phyloP scores from a whole-genome alignment of 2,113 vertebrate species.

The Nibea coibor region DNA sequence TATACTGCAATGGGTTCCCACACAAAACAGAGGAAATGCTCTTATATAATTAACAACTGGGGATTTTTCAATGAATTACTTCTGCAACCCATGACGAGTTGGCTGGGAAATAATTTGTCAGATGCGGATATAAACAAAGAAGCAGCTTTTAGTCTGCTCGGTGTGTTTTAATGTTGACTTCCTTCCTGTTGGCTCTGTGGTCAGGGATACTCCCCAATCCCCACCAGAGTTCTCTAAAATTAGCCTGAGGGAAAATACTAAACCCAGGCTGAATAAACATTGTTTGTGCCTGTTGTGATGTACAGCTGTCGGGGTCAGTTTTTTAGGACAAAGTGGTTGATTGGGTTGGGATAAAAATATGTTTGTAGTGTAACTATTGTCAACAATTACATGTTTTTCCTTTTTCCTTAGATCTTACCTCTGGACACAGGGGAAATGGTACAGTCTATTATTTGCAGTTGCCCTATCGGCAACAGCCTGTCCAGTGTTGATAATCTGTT shows the following conservation, averaged over 20 bases:
- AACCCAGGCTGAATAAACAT: slow-evolving; percentile 56
- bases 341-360: background rate
- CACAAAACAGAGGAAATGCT: background rate
- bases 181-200: slow-evolving; percentile 58
- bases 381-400: slow-evolving; percentile 6
- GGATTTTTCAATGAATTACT: background rate
- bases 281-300: slow-evolving; percentile 11
- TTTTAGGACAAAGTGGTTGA: background rate
- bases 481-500: slow-evolving; percentile 12
- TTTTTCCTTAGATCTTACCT: slow-evolving; percentile 29
- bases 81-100: background rate
- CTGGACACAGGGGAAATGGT: slow-evolving; percentile 45
- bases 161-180: slow-evolving; percentile 46
- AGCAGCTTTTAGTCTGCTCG: background rate
- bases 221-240: slow-evolving; percentile 51
- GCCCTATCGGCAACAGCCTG: slow-evolving; percentile 11
- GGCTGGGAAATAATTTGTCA: background rate
- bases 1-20: background rate
- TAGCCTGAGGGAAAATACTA: slow-evolving; percentile 54
- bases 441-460: slow-evolving; percentile 20
- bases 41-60: background rate
- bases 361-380: slow-evolving; percentile 9
- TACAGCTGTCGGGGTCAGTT: background rate
- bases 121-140: slow-evolving; percentile 19
- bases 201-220: background rate